Base-by-base conservation (phyloP, 2,888 invertebrate species). In the Phrixothrix hirtus region DNA sequence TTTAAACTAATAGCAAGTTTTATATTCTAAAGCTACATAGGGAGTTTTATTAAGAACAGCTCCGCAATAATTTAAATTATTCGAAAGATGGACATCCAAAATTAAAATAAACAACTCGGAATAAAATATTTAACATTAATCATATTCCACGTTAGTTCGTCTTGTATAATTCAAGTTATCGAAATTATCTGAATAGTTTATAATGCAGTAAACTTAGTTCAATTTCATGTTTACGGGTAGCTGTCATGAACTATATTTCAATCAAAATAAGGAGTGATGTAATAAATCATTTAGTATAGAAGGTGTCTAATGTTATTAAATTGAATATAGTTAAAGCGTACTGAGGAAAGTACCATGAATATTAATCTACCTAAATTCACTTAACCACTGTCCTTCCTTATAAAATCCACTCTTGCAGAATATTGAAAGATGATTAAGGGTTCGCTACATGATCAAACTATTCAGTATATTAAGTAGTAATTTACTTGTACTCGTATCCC, bases 221-320 rank as follows among this genome's bases (percentile, higher is more conserved):
- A 11, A 12, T 45, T 36, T 36, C 12, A 46, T 30, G 13, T 21
- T 15, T 26, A 15, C 11, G 37, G 31, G 38, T 21, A 46, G 37
- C 37, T 46, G 38, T 25, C 37, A 41, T 34, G 32, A 47, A 47
- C 39, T 47, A 39, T 39, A 37, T 39, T 38, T 37, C 47, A 39
- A 47, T 47, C 39, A 39, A 31, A 47, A 13, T 11, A 16, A 10
- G 21, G 14, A 39, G 39, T 34, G 35, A 39, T 34, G 17, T 31
- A 47, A 47, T 47, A 47, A 47, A 47, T 47, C 47, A 47, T 41
- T 39, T 34, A 9, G 14, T 37, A 32, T 32, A 32, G 37, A 12
- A 39, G 26, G 34, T 38, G 36, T 37, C 37, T 37, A 17, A 21
- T 30, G 30, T 45, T 36, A 36, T 45, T 29, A 37, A 29, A 37